These are phyloP conservation scores for Xylophagus ater DNA, from an alignment of 2,888 invertebrate genomes.

Conservation along the genomic window DNA sequence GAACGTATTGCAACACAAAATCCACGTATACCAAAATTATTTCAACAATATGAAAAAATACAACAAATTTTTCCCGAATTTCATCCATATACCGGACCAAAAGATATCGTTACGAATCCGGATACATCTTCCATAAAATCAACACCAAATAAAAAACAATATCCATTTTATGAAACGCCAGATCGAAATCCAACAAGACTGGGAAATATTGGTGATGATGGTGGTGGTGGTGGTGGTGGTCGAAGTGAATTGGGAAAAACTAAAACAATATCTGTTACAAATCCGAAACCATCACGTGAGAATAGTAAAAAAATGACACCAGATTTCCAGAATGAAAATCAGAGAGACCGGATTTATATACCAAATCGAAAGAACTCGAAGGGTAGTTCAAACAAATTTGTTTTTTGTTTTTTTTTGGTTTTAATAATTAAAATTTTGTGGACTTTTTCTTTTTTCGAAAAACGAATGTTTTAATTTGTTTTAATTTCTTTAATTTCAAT, in stretches of 20 bases:
- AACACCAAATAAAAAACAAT: slow-evolving; percentile 11
- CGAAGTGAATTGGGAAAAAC: too few species aligned
- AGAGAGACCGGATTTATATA: slow-evolving; percentile 19
- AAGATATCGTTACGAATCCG: too few species aligned
- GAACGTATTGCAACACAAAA: slow-evolving; percentile 20
- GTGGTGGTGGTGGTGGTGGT: slow-evolving; percentile 18
- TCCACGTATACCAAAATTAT: slow-evolving; percentile 54
- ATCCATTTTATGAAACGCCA: slow-evolving; percentile 3
- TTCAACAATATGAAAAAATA: slow-evolving; percentile 63
- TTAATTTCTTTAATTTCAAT: too few species aligned
- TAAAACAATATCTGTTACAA: slow-evolving; percentile 12
- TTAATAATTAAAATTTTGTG: too few species aligned
- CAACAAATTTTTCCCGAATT: slow-evolving; percentile 66
- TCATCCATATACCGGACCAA: slow-evolving; percentile 40
- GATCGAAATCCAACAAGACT: not conserved
- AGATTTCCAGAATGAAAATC: slow-evolving; percentile 22
- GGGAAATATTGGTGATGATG: slow-evolving; percentile 9
- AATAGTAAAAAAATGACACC: slow-evolving; percentile 36
- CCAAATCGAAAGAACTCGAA: slow-evolving; percentile 24
- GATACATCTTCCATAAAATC: slow-evolving; percentile 5
- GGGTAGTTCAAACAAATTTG: slow-evolving; percentile 20
- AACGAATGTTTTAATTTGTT: too few species aligned
- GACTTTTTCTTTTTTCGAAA: too few species aligned
- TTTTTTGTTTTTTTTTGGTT: too few species aligned
- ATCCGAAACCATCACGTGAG: slow-evolving; percentile 33